Evolutionary conservation across 2,797 vertebrate genomes (phyloP).

Genomic region (Schizopygopsis pylzovi): DNA sequence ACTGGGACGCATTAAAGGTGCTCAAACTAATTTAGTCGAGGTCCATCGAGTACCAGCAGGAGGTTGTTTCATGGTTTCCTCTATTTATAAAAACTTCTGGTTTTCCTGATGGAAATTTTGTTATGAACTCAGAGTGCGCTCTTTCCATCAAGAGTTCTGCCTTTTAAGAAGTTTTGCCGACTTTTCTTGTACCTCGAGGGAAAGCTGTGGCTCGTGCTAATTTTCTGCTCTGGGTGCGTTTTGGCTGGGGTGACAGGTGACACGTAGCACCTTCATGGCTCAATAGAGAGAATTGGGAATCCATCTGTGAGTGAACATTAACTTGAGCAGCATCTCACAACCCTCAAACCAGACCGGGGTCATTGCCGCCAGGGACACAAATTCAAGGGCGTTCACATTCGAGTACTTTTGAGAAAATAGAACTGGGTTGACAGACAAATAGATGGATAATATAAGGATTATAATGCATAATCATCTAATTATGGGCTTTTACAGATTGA

Average conservation of each 20-base stretch:
- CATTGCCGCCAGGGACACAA: conserved; percentile 38
- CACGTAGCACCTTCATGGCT: conserved; percentile 61
- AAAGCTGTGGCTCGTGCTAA: conserved; percentile 54
- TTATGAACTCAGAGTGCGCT: background rate
- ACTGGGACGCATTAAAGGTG: conserved; percentile 2
- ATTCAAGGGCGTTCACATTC: background rate
- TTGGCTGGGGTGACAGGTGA: conserved; percentile 51
- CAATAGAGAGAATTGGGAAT: conserved; percentile 54
- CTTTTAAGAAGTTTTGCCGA: conserved; percentile 49
- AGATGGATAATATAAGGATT: background rate
- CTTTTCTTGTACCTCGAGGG: conserved; percentile 49
- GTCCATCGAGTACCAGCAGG: background rate
- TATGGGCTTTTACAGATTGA: background rate
- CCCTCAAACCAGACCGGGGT: conserved; percentile 29
- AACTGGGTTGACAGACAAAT: background rate
- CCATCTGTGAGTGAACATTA: conserved; percentile 57
- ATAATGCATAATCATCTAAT: background rate
- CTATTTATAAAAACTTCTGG: background rate
- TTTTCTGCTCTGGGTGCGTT: conserved; percentile 59
- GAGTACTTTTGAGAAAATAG: background rate
- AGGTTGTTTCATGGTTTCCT: background rate
- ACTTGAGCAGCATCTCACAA: conserved; percentile 46
- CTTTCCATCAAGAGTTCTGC: conserved; percentile 45
- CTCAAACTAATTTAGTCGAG: conserved; percentile 1
- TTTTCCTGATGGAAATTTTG: background rate